Evolutionary conservation across 2,888 invertebrate genomes (phyloP), one percentile per base, ranked within the genome.

Genomic region (Pristionchus entomophagus): DNA sequence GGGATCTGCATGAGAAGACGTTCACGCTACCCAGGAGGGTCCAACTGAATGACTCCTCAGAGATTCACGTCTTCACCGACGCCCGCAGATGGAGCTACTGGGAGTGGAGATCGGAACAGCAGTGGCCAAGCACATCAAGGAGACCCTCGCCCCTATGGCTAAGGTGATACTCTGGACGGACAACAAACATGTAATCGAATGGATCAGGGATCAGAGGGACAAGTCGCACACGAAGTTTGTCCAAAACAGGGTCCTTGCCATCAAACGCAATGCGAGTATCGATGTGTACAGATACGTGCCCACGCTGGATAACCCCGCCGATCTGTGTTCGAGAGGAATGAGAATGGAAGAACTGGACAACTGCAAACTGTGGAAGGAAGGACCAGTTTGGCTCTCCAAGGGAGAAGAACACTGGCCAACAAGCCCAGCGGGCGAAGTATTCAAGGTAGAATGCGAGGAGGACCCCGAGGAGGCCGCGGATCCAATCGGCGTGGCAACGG

Each of bases 291-390:
- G 86, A 0, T 90, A 93, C 86, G 89, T 93, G 2, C 84, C 85
- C 0, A 88, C 90, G 0, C 77, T 87, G 0, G 80, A 88, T 10
- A 93, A 93, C 86, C 92, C 93, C 1, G 93, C 93, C 1, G 93
- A 93, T 73, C 87, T 90, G 49, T 90, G 91, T 0, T 90, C 93
- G 1, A 35, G 89, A 49, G 91, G 91, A 49, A n/a, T 86, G n/a
- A 83, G 77, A 4, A 49, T 86, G 14, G 49, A 26, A 0, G 86
- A 88, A 56, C 51, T 91, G 0, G n/a, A 32, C 2, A 41, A 38
- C 0, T 29, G 38, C 29, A 3, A 0, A 41, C 26, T 78, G 22
- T 87, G 87, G 87, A n/a, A n/a, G n/a, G 12, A 83, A 0, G 87
- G 87, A 29, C 86, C 87, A 12, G 17, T 45, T 6, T 73, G 85